Base-by-base conservation (phyloP, 1,140 invertebrate species). In the Uloborus diversus region DNA sequence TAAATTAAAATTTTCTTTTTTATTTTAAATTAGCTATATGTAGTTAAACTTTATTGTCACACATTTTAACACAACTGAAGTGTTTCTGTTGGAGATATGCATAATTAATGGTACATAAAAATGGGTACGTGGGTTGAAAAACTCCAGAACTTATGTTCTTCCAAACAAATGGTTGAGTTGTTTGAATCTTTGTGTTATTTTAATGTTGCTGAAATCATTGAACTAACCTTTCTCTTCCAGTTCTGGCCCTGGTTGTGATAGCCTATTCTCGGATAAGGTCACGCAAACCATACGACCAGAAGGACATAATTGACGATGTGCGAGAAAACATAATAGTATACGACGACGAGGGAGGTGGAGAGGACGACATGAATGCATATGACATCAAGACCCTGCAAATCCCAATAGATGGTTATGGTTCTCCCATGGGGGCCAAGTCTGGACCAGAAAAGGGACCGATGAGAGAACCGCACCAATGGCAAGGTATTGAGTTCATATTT, bases 241-340 rank as follows among this genome's bases (percentile, higher is more conserved):
- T 81, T 20, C 88, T 99, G 80, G 95, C 98, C 13, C 87, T 98
- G 84, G 93, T 98, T 64, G 96, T 97, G 86, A 94, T 98, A 80
- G 94, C 97, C 1, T 97, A 97, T 88, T 96, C 94, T 84, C 92
- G 95, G 71, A 91, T 94, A 82, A 90, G 94, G 75, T 93, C 96
- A 94, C 47, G 95, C 93, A 78, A 78, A 42, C 62, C 73, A 2
- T 78, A 78, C 25, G 88, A 96, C 96, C 85, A 97, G 25, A 88
- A 98, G 85, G 96, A 98, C 42, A 95, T 96, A 13, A 95, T 98
- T 85, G 96, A 99, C 85, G 97, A 99, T 86, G 96, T 99, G n/a
- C 90, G 97, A 83, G 97, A 99, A 87, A 99, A 98, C 87, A 98
- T 99, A 70, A 98, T 99, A 83, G 97, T 96, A 86, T 99, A 99